phyloP scores from a whole-genome alignment of 2,797 vertebrate genomes.

The Trachurus trachurus region DNA sequence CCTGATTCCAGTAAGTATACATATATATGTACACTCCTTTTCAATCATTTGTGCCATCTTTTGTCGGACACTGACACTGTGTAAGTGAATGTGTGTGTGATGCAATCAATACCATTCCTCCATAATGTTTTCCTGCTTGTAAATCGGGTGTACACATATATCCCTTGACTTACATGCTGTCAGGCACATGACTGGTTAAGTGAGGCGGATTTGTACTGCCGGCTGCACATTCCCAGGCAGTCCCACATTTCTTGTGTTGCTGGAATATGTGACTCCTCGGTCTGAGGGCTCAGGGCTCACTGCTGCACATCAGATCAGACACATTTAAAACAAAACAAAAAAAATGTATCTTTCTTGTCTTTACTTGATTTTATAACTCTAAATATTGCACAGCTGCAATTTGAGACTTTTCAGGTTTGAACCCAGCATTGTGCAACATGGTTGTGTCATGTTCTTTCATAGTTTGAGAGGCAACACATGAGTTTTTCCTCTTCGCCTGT shows the following conservation, averaged over 20 bases:
- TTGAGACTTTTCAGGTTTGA: background rate
- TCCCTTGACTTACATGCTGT: constrained; percentile 26
- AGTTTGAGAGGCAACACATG: constrained; percentile 16
- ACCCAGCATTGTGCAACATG: background rate
- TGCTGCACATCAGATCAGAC: background rate
- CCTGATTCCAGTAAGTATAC: constrained; percentile 40
- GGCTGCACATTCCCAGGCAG: constrained; percentile 55
- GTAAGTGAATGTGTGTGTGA: background rate
- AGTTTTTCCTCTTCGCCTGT: constrained; percentile 56
- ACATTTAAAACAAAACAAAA: background rate
- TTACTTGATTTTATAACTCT: background rate
- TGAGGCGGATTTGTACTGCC: constrained; percentile 56
- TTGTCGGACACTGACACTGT: background rate
- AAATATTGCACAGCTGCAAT: background rate
- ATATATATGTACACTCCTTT: too few species aligned
- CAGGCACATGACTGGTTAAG: constrained; percentile 64
- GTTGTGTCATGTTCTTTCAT: constrained; percentile 10
- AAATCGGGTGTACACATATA: background rate
- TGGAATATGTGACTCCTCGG: constrained; percentile 51
- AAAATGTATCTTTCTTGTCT: background rate
- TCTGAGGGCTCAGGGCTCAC: constrained; percentile 19
- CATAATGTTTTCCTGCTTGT: constrained; percentile 25
- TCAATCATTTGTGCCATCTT: background rate
- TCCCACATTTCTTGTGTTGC: constrained; percentile 43
- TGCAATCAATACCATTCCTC: constrained; percentile 16